These are phyloP conservation scores for Drosophila ustulata DNA, from an alignment of 2,888 invertebrate species.

Conservation along the genomic window DNA sequence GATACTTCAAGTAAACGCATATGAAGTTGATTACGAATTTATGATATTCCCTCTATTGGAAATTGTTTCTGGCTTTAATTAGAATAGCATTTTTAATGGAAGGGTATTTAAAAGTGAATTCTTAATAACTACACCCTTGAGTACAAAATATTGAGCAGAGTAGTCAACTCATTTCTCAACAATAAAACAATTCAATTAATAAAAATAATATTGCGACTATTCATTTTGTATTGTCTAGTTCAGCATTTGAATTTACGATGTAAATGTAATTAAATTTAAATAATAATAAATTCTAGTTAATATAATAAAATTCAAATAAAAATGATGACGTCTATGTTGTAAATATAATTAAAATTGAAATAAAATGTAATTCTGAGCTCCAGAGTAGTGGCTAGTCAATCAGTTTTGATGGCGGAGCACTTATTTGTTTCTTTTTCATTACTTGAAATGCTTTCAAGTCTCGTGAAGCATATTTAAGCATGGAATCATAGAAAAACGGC, in stretches of 20 bases:
- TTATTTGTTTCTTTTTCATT: slow-evolving; percentile 66
- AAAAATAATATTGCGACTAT: too few species aligned
- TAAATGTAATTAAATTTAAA: too few species aligned
- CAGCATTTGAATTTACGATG: too few species aligned
- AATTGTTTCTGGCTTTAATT: neutral
- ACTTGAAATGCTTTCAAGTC: slow-evolving; percentile 75
- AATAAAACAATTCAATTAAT: too few species aligned
- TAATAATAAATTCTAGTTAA: neutral
- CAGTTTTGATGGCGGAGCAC: neutral
- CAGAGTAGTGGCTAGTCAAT: slow-evolving; percentile 25
- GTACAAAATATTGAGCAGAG: neutral
- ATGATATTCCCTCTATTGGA: slow-evolving; percentile 4
- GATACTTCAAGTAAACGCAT: neutral
- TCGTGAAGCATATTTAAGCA: slow-evolving; percentile 72
- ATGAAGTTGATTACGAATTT: slow-evolving; percentile 7
- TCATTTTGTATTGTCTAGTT: too few species aligned
- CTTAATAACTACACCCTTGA: neutral
- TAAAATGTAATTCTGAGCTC: neutral
- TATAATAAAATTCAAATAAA: neutral
- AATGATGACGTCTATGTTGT: neutral
- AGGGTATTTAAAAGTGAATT: neutral
- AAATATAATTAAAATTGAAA: neutral
- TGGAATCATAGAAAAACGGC: slow-evolving; percentile 64
- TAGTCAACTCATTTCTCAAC: neutral
- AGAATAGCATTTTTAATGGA: neutral